Evolutionary conservation across 2,888 invertebrate species (phyloP).

Genomic region (Cacoxenus indagator): DNA sequence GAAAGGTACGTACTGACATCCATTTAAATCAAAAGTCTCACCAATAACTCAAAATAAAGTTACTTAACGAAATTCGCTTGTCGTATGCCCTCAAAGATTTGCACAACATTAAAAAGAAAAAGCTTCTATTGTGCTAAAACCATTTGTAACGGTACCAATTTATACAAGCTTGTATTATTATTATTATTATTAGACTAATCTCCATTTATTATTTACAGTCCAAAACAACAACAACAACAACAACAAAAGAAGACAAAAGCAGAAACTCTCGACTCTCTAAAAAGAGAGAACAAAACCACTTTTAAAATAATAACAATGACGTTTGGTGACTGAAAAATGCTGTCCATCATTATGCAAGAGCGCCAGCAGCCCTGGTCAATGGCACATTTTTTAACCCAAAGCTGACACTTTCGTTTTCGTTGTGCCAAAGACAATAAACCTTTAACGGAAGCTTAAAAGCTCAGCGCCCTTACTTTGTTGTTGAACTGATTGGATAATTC

Average conservation of each 20-base stretch:
- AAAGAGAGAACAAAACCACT: no score
- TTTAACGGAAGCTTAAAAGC: neutral
- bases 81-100: no score
- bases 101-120: neutral
- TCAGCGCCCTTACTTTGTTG: neutral
- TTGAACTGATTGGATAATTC: slow-evolving; percentile 5
- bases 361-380: neutral
- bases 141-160: neutral
- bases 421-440: slow-evolving; percentile 14
- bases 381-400: neutral
- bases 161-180: neutral
- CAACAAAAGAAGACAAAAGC: no score
- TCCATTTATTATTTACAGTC: no score
- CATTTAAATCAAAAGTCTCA: no score
- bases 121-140: neutral
- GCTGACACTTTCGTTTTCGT: neutral
- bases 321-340: neutral
- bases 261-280: no score
- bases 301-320: no score
- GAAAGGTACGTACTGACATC: no score
- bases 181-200: neutral
- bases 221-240: no score
- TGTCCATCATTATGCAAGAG: neutral
- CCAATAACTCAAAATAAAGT: no score
- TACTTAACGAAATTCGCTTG: no score